Percentiles rank a stretch among this genome's conserved stretches.
Evolutionary conservation across 2,888 invertebrate genomes (phyloP).

Genomic region (Frankliniella fusca): DNA sequence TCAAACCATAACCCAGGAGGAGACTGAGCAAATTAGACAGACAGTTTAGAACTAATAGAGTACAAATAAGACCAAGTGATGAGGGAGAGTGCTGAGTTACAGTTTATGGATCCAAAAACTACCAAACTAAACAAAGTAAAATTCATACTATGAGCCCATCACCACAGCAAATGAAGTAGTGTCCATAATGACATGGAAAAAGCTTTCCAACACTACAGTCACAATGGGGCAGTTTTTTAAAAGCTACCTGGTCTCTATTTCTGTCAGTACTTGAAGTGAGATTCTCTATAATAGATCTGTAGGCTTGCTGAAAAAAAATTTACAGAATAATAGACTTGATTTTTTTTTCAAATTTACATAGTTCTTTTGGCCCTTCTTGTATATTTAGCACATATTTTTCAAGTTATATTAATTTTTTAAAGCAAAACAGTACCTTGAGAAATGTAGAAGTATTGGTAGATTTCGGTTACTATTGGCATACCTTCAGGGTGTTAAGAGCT

Average conservation of each 20-base stretch:
- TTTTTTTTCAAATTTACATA: neutral
- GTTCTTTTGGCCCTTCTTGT: too few relatives aligned
- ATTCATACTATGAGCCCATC: too few relatives aligned
- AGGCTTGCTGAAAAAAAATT: neutral
- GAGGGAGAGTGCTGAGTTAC: too few relatives aligned
- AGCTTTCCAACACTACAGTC: neutral
- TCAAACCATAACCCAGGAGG: too few relatives aligned
- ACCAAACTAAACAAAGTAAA: too few relatives aligned
- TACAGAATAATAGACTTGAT: neutral
- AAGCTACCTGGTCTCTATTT: neutral
- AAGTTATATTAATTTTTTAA: neutral
- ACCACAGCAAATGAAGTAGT: neutral
- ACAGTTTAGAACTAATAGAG: too few relatives aligned
- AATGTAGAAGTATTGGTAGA: neutral
- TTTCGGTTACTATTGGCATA: slow-evolving; percentile 33
- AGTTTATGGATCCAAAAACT: too few relatives aligned
- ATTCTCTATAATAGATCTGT: neutral
- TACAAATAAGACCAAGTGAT: too few relatives aligned
- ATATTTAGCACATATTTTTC: neutral
- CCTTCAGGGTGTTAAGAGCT: slow-evolving; percentile 47
- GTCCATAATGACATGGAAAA: neutral
- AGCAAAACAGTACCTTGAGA: neutral
- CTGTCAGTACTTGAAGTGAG: neutral
- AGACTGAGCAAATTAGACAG: too few relatives aligned
- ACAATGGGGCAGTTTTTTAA: neutral